Conservation (phyloP, 2,113 vertebrate genomes). For the Osmerus mordax region DNA sequence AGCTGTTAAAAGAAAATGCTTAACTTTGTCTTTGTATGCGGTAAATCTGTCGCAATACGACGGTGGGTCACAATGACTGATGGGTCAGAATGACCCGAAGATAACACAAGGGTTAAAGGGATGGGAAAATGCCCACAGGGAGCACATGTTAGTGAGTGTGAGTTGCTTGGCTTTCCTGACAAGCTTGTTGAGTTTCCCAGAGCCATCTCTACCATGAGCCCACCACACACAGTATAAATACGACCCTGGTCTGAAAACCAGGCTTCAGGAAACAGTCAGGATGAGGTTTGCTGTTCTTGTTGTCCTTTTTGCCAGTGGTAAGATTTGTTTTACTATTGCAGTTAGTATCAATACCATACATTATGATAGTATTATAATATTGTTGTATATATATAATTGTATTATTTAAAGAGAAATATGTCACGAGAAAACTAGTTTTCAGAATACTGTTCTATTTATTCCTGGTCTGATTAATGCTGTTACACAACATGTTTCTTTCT, state of each 20-base stretch:
- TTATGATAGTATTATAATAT: not conserved
- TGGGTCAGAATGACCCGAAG: too few relatives aligned
- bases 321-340: constrained; percentile 17
- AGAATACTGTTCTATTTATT: not conserved
- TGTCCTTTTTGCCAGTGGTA: constrained; percentile 57
- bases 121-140: constrained; percentile 46
- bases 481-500: not conserved
- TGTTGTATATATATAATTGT: not conserved
- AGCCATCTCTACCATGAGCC: not conserved
- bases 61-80: too few relatives aligned
- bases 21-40: too few relatives aligned
- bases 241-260: not conserved
- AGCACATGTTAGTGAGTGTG: constrained; percentile 28
- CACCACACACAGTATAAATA: constrained; percentile 51
- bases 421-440: not conserved
- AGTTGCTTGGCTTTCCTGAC: constrained; percentile 32
- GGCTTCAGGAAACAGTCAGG: constrained; percentile 40
- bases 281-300: constrained; percentile 60
- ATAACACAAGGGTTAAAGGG: too few relatives aligned
- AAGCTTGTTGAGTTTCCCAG: constrained; percentile 26
- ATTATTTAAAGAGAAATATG: not conserved
- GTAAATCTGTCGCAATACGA: too few relatives aligned
- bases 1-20: too few relatives aligned
- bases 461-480: not conserved
- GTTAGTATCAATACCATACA: not conserved